phyloP scores from a whole-genome alignment of 2,888 invertebrate genomes.

The Allophyes oxyacanthae region DNA sequence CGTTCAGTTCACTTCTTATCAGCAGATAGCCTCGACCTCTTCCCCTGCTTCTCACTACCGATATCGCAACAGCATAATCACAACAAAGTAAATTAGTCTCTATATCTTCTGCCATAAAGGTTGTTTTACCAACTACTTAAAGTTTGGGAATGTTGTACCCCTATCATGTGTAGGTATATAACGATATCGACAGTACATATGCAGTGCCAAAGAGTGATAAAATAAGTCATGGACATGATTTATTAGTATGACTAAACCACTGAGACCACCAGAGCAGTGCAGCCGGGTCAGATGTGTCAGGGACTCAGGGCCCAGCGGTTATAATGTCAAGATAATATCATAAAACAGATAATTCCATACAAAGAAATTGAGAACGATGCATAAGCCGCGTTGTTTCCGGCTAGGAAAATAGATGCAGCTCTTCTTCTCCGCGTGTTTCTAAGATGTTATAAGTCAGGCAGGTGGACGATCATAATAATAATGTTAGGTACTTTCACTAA shows the following conservation, averaged over 20 bases:
- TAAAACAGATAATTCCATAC: conserved; percentile 20
- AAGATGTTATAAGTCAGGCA: no score
- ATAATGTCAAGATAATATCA: conserved; percentile 20
- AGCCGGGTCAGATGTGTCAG: conserved; percentile 45
- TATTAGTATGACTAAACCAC: conserved; percentile 45
- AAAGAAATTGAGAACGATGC: conserved; percentile 5
- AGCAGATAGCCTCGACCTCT: conserved; percentile 85
- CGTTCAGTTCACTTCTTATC: conserved; percentile 75
- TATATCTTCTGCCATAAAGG: conserved; percentile 53
- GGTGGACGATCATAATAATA: no score
- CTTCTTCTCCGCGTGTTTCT: not conserved
- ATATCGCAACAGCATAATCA: conserved; percentile 47
- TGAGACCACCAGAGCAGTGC: conserved; percentile 44
- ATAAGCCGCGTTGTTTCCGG: conserved; percentile 18
- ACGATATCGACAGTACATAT: conserved; percentile 69
- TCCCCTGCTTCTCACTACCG: conserved; percentile 71
- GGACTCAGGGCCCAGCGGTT: conserved; percentile 44
- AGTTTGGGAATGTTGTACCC: conserved; percentile 64
- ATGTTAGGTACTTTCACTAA: no score
- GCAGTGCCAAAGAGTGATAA: conserved; percentile 59
- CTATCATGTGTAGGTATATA: conserved; percentile 71
- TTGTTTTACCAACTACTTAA: conserved; percentile 32
- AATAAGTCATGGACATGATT: conserved; percentile 57
- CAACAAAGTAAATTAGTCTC: conserved; percentile 48
- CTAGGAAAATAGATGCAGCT: conserved; percentile 26